phyloP scores from a whole-genome alignment of 2,888 invertebrate species.

The Plutella xylostella region DNA sequence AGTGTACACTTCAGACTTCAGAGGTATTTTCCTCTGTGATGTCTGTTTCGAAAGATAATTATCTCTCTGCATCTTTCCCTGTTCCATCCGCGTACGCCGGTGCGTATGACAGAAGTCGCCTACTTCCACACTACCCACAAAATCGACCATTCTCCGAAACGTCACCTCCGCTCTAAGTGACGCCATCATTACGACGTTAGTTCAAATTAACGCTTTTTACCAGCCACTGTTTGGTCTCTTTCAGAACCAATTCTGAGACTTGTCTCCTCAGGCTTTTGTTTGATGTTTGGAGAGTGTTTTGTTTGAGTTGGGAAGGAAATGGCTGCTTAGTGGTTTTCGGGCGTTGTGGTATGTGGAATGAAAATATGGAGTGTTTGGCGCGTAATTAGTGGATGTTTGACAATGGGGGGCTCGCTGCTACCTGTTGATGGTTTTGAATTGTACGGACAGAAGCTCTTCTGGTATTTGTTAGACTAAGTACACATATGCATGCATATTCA shows the following conservation, averaged over 20 bases:
- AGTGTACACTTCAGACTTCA: too few relatives aligned
- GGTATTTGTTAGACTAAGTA: too few relatives aligned
- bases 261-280: not conserved
- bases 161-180: slow-evolving; percentile 48
- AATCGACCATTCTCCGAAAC: slow-evolving; percentile 57
- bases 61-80: slow-evolving; percentile 20
- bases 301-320: not conserved
- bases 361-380: not conserved
- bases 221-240: slow-evolving; percentile 14
- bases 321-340: not conserved
- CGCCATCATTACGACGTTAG: slow-evolving; percentile 52
- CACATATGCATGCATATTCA: too few relatives aligned
- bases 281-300: not conserved
- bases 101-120: slow-evolving; percentile 56
- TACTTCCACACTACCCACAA: slow-evolving; percentile 42
- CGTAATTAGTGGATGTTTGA: too few relatives aligned
- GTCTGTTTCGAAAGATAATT: too few relatives aligned
- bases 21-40: too few relatives aligned
- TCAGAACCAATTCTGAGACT: slow-evolving; percentile 3
- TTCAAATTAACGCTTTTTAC: slow-evolving; percentile 60
- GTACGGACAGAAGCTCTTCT: too few relatives aligned
- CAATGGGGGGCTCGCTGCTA: too few relatives aligned
- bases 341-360: not conserved
- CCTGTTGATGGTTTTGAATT: too few relatives aligned
- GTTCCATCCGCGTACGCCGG: slow-evolving; percentile 14